Conservation (phyloP, 2,113 vertebrate species). For the Carettochelys insculpta region DNA sequence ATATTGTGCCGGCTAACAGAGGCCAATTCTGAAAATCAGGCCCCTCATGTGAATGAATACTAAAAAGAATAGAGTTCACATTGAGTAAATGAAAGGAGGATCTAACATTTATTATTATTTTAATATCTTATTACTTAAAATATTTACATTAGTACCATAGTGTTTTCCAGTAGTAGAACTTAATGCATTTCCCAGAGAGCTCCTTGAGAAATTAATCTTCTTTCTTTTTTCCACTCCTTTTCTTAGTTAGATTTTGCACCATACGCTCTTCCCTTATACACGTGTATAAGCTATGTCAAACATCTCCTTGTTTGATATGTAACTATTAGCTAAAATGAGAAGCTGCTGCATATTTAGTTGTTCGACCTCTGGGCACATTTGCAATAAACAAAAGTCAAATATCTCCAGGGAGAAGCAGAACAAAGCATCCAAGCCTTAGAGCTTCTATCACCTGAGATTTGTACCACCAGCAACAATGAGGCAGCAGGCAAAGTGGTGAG, state of each 20-base stretch:
- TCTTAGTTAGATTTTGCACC: background rate
- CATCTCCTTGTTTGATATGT: background rate
- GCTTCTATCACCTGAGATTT: background rate
- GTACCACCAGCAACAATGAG: background rate
- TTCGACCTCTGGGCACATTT: background rate
- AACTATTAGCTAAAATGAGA: background rate
- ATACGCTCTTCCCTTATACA: background rate
- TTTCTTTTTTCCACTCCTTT: background rate
- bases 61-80: background rate
- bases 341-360: background rate
- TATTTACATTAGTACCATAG: background rate
- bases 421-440: background rate
- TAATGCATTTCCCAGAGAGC: background rate
- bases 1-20: background rate
- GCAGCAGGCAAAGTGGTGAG: accelerated
- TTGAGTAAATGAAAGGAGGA: background rate
- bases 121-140: background rate
- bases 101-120: background rate
- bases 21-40: background rate
- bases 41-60: background rate
- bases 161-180: background rate
- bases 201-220: background rate
- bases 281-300: background rate
- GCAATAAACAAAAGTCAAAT: background rate
- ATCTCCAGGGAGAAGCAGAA: background rate